Conservation (phyloP, 1,140 invertebrate genomes). For the Psix sp. region DNA sequence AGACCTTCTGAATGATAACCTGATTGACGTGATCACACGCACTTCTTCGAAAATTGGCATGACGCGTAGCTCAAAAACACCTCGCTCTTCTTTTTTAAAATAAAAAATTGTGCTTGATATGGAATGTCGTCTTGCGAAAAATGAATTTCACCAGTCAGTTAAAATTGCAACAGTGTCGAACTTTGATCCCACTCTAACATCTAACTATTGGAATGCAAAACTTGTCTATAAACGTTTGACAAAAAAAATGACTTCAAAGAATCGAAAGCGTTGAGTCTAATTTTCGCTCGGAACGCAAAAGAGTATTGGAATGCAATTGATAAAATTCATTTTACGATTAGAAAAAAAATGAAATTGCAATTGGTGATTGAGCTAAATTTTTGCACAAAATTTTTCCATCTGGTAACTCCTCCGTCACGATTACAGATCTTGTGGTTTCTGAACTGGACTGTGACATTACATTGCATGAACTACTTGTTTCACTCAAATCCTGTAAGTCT, state of each 20-base stretch:
- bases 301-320: too few species aligned
- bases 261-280: too few species aligned
- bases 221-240: not conserved
- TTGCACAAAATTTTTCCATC: too few species aligned
- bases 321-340: too few species aligned
- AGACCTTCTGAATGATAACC: not conserved
- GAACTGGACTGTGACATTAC: conserved; percentile 1
- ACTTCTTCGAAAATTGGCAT: not conserved
- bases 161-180: not conserved
- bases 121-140: not conserved
- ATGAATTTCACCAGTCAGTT: not conserved
- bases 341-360: too few species aligned
- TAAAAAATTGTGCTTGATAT: not conserved
- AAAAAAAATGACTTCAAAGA: not conserved
- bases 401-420: too few species aligned
- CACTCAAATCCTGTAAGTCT: not conserved
- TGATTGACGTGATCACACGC: not conserved
- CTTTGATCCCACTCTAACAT: not conserved
- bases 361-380: too few species aligned
- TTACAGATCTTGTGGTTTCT: not conserved
- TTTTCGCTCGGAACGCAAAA: too few species aligned
- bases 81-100: not conserved
- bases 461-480: not conserved
- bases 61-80: not conserved
- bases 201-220: not conserved